Evolutionary conservation across 1,140 invertebrate genomes (phyloP).

Genomic region (Arctopsyche grandis): DNA sequence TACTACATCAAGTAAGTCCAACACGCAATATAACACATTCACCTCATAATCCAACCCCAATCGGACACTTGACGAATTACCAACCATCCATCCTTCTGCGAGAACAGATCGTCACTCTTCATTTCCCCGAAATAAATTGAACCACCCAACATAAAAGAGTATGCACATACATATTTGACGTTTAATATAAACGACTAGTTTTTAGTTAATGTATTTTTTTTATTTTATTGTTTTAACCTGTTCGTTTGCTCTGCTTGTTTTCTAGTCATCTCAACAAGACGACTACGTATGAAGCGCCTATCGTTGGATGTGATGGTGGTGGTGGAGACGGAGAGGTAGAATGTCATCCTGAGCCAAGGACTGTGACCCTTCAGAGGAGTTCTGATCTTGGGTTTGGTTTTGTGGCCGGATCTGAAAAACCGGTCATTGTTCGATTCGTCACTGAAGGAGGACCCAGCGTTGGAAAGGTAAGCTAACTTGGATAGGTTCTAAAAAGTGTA

Average conservation of each 20-base stretch:
- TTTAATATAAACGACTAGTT: background rate
- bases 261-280: conserved; percentile 89
- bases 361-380: conserved; percentile 77
- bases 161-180: background rate
- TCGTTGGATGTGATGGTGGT: conserved; percentile 66
- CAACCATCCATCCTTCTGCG: background rate
- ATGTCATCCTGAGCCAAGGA: conserved; percentile 78
- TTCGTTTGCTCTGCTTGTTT: conserved; percentile 45
- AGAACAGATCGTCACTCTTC: background rate
- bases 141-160: background rate
- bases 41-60: background rate
- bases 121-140: background rate
- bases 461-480: conserved; percentile 69
- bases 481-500: background rate
- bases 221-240: background rate
- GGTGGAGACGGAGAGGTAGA: conserved; percentile 73
- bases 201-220: background rate
- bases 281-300: conserved; percentile 84
- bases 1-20: conserved; percentile 89
- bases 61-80: background rate
- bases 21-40: background rate
- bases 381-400: conserved; percentile 89
- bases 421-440: conserved; percentile 89
- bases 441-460: conserved; percentile 90
- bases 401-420: conserved; percentile 90